Evolutionary conservation across 2,888 invertebrate genomes (phyloP).

Genomic region (Eupithecia abbreviata): DNA sequence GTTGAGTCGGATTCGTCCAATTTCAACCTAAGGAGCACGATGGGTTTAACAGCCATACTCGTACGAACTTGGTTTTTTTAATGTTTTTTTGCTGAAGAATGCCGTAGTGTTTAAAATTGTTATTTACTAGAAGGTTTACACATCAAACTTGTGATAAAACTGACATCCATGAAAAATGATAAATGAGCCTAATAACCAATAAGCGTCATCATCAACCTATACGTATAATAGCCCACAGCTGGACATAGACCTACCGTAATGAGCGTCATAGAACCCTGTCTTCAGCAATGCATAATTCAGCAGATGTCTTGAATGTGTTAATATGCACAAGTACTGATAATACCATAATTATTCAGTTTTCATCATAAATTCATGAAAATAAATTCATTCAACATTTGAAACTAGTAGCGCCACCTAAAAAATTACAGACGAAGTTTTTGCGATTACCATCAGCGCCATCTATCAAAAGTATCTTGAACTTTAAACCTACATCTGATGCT

Average conservation of each 20-base stretch:
- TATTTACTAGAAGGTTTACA: not conserved
- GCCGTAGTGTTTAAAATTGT: not conserved
- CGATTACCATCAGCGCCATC: constrained; percentile 3
- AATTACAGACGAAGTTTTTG: not conserved
- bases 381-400: not conserved
- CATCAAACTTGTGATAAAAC: not conserved
- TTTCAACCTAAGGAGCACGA: not conserved
- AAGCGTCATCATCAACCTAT: not conserved
- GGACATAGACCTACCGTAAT: no score
- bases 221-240: no score
- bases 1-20: constrained; percentile 2
- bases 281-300: no score
- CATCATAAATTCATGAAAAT: not conserved
- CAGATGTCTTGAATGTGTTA: no score
- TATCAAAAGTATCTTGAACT: not conserved
- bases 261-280: no score
- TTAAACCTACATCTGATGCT: not conserved
- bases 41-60: not conserved
- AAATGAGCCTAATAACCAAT: not conserved
- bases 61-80: not conserved
- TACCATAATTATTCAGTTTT: not conserved
- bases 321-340: not conserved
- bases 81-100: not conserved
- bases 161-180: not conserved
- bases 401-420: constrained; percentile 9